Base-by-base conservation (phyloP, 2,888 invertebrate species). In the Punctoribates punctum region DNA sequence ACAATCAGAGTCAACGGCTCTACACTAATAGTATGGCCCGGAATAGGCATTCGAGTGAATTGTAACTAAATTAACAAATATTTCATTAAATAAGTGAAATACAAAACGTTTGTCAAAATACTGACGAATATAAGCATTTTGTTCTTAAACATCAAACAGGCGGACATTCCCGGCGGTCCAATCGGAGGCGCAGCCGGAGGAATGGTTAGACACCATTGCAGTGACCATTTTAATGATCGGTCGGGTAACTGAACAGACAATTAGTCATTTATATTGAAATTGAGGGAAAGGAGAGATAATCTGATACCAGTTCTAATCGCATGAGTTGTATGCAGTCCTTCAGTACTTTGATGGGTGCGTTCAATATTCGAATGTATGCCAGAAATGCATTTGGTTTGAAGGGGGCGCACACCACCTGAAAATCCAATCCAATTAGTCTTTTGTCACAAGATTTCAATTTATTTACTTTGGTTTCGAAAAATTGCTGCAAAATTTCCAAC, bases 311-410 rank as follows among this genome's bases (percentile, higher is more conserved):
- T 83, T 88, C 88, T 79, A 90, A 85, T 82, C 88, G 88, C 90
- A 93, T 92, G 76, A 95, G 90, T 84, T 95, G 92, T 80, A 96
- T 90, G 82, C 94, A 93, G 84, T 96, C 94, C 82, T 94, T 93
- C 77, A 96, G 88, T 76, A 96, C 93, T 80, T 91, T 90, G 34
- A 89, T 88, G 5, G 94, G 94, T 73, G 93, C 91, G 82, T 91
- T 92, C 82, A 96, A 86, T 84, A 94, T 89, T 78, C 90, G 89
- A 77, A 91, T 90, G 86, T 96, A 95, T 27, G 94, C 93, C 80
- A 90, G 89, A 81, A 96, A 87, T 6, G 93, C 90, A 81, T 92
- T 93, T 2, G 93, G 92, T 82, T 95, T 93, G 86, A 92, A 96
- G 0, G 96, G 96, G 3, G 94, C 92, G 23, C 91, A 89, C 11